phyloP scores from a whole-genome alignment of 2,888 invertebrate species.

The Pachycephus smyrnensis region DNA sequence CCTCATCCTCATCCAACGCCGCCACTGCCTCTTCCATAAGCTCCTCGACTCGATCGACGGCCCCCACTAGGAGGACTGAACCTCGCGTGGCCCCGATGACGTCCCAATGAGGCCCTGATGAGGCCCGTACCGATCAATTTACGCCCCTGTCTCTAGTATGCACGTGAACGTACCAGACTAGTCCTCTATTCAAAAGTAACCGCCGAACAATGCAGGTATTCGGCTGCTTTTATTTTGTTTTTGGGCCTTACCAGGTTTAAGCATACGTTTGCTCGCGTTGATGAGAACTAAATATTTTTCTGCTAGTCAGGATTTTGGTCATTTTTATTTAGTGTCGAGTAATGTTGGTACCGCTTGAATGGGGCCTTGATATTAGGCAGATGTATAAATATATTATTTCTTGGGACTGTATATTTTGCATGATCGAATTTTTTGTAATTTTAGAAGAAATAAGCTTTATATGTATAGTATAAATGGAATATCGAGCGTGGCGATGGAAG shows the following conservation, averaged over 20 bases:
- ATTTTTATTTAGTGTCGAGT: neutral
- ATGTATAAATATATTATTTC: neutral
- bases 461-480: neutral
- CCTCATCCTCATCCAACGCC: conserved; percentile 7
- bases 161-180: neutral
- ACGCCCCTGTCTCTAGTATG: neutral
- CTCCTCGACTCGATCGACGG: neutral
- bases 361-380: neutral
- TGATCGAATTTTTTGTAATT: neutral
- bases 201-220: neutral
- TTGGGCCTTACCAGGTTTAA: neutral
- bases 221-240: neutral
- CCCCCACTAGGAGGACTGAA: conserved; percentile 4
- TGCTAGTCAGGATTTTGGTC: too few species aligned
- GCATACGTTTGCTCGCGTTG: too few species aligned
- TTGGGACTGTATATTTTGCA: neutral
- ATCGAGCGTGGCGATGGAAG: neutral
- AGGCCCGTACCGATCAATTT: conserved; percentile 4
- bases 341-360: neutral
- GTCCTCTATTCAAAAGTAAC: neutral
- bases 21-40: neutral
- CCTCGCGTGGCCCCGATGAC: conserved; percentile 13
- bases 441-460: neutral
- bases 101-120: conserved; percentile 1
- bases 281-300: too few species aligned